Percentiles rank a stretch among this genome's conserved stretches.
Conservation (phyloP, 2,888 invertebrate species). For the Sturmia bella region DNA sequence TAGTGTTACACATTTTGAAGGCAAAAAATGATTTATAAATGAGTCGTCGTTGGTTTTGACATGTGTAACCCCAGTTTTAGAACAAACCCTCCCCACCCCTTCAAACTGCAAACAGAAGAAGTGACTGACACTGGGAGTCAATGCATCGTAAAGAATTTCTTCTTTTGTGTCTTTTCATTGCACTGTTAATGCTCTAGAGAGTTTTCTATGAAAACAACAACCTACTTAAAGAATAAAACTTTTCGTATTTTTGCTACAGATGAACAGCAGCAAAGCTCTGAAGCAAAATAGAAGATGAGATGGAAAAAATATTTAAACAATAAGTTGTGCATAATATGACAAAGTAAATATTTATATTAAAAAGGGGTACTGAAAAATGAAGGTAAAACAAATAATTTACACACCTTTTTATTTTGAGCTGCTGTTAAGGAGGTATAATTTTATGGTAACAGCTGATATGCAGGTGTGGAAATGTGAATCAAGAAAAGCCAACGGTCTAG, state of each 20-base stretch:
- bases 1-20: conserved; percentile 39
- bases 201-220: conserved; percentile 10
- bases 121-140: conserved; percentile 23
- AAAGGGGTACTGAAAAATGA: not conserved
- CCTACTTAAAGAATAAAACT: conserved; percentile 31
- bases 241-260: conserved; percentile 2
- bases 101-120: not conserved
- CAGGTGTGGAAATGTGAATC: no score
- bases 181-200: conserved; percentile 18
- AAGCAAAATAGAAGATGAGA: not conserved
- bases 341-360: conserved; percentile 19
- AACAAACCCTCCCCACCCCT: not conserved
- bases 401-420: not conserved
- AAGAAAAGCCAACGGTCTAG: no score
- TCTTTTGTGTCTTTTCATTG: conserved; percentile 17
- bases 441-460: no score
- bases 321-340: not conserved
- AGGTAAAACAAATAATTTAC: not conserved
- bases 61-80: conserved; percentile 20
- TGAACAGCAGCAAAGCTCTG: conserved; percentile 25
- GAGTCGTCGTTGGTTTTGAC: conserved; percentile 8
- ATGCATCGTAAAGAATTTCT: conserved; percentile 27
- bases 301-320: not conserved
- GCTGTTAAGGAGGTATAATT: no score
- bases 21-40: conserved; percentile 16